phyloP scores from a whole-genome alignment of 2,888 invertebrate genomes.

The Hofmannophila pseudospretella region DNA sequence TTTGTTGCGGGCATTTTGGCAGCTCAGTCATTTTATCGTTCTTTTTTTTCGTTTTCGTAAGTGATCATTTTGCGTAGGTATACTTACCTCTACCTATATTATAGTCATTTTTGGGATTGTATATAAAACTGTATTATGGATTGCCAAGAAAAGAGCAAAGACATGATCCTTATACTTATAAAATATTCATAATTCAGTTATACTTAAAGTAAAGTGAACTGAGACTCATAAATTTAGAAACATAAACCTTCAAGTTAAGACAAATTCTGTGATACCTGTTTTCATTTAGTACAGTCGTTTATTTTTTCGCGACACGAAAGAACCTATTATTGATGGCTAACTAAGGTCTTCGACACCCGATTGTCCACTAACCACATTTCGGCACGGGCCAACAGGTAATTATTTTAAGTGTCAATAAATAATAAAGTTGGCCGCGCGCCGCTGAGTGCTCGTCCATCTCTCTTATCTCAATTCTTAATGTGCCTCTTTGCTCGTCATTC shows the following conservation, averaged over 20 bases:
- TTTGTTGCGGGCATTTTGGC: conserved; percentile 32
- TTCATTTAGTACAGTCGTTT: too few species aligned
- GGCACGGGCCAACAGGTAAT: conserved; percentile 75
- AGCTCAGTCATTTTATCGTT: conserved; percentile 12
- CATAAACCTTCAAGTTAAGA: too few species aligned
- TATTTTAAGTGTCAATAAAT: conserved; percentile 79
- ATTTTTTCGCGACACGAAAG: conserved; percentile 2
- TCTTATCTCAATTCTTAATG: conserved; percentile 77
- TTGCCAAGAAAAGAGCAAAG: too few species aligned
- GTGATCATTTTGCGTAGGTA: conserved; percentile 12
- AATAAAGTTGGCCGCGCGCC: conserved; percentile 67
- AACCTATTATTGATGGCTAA: conserved; percentile 7
- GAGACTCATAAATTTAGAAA: too few species aligned
- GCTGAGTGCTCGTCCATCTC: conserved; percentile 76
- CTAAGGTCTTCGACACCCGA: conserved; percentile 44
- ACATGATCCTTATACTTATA: too few species aligned
- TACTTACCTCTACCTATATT: too few species aligned
- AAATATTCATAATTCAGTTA: too few species aligned
- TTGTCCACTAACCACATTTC: conserved; percentile 31
- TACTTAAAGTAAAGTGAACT: background rate
- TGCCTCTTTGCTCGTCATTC: conserved; percentile 71
- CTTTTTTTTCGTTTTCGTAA: conserved; percentile 9
- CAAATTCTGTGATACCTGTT: too few species aligned
- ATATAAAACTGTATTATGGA: too few species aligned
- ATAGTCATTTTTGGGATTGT: too few species aligned